Percentiles rank a stretch among this genome's conserved stretches.
These are phyloP conservation scores for Tetragonula clypearis DNA, from an alignment of 1,140 invertebrate species.

Conservation along the genomic window DNA sequence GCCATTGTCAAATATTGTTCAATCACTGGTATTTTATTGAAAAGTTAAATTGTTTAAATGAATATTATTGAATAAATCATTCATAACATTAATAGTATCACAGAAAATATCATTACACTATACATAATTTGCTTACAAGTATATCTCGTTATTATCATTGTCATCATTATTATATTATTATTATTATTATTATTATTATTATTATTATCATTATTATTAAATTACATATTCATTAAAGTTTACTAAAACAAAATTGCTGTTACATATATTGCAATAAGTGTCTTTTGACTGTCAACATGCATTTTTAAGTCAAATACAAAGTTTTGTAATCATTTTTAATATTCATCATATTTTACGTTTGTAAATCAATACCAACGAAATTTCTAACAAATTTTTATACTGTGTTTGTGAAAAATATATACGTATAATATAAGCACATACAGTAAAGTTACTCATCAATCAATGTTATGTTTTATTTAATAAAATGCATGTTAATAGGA, in stretches of 20 bases:
- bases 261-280: constrained; percentile 30
- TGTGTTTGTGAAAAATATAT: not conserved
- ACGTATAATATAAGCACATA: not conserved
- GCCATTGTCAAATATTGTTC: constrained; percentile 1
- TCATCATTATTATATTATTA: not conserved
- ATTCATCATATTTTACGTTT: not conserved
- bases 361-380: not conserved
- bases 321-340: constrained; percentile 2
- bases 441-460: not conserved
- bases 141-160: not conserved
- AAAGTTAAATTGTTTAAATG: constrained; percentile 27
- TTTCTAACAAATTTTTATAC: constrained; percentile 19
- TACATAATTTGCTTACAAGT: constrained; percentile 49
- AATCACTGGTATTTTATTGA: constrained; percentile 39
- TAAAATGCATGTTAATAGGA: constrained; percentile 24
- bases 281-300: constrained; percentile 43
- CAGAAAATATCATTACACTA: constrained; percentile 53
- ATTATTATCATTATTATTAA: constrained; percentile 27
- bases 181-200: not conserved
- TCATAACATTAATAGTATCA: constrained; percentile 51
- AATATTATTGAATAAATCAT: constrained; percentile 42
- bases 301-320: constrained; percentile 10
- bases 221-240: constrained; percentile 33
- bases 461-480: not conserved
- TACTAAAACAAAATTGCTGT: constrained; percentile 28